phyloP scores from a whole-genome alignment of 1,140 invertebrate species.

The Papilio aristodemus region DNA sequence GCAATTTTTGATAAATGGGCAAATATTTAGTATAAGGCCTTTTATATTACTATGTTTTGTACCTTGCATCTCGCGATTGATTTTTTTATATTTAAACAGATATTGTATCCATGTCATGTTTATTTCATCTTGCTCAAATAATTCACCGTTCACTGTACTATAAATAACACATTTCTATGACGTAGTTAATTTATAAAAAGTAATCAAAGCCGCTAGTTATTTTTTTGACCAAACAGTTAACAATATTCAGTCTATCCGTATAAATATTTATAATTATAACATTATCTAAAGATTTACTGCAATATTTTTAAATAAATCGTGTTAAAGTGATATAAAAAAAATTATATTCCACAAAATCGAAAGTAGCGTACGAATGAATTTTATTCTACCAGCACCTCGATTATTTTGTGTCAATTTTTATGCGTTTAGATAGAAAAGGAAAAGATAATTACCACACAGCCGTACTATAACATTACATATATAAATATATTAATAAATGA shows the following conservation, averaged over 20 bases:
- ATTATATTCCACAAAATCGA: conserved; percentile 38
- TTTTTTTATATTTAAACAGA: neutral
- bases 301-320: conserved; percentile 23
- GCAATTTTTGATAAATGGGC: no score
- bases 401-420: conserved; percentile 50
- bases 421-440: conserved; percentile 29
- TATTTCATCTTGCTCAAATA: neutral
- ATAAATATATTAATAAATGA: conserved; percentile 64
- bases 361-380: conserved; percentile 35
- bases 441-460: conserved; percentile 52
- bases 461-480: no score
- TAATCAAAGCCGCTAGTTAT: conserved; percentile 38
- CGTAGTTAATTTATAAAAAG: conserved; percentile 2
- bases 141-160: neutral
- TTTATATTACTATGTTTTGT: neutral
- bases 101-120: neutral
- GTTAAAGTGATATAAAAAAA: conserved; percentile 49
- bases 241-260: conserved; percentile 69
- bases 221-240: conserved; percentile 55
- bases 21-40: no score
- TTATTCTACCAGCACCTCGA: conserved; percentile 62
- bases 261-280: conserved; percentile 46
- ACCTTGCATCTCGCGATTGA: neutral
- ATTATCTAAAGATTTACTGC: conserved; percentile 29
- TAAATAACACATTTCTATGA: neutral